A percentile compares a stretch with the other conserved stretches of the same genome.
Conservation (phyloP, 2,113 vertebrate species). For the Chloebia gouldiae region DNA sequence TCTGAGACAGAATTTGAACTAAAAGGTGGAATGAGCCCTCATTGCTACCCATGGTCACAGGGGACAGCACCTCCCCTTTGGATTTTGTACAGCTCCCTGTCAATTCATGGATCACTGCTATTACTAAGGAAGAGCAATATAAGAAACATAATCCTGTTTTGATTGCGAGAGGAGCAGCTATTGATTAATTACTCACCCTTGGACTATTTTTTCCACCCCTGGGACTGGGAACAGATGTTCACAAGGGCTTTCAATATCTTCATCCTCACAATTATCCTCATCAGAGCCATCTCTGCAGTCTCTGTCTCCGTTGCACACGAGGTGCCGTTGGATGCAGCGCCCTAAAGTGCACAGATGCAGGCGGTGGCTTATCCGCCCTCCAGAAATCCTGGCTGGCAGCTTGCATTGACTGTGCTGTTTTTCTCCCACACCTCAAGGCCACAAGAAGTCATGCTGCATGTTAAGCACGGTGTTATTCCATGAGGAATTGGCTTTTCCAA, state of each 20-base stretch:
- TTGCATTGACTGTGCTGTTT: not conserved
- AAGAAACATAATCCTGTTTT: not conserved
- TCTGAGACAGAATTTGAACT: not conserved
- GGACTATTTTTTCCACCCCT: slow-evolving; percentile 74
- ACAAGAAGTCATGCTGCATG: not conserved
- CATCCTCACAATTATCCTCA: slow-evolving; percentile 76
- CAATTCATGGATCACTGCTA: not conserved
- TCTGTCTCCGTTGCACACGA: slow-evolving; percentile 84
- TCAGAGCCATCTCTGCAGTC: slow-evolving; percentile 87
- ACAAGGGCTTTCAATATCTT: slow-evolving; percentile 70
- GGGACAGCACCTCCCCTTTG: not conserved
- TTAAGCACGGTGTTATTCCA: rapidly evolving
- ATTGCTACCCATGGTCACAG: not conserved
- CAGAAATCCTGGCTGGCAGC: not conserved
- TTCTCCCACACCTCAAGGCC: not conserved
- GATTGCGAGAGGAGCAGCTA: not conserved
- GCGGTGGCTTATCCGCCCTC: not conserved
- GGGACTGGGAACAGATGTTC: slow-evolving; percentile 77
- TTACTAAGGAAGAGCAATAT: not conserved
- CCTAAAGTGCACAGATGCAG: slow-evolving; percentile 67
- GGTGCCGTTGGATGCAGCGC: slow-evolving; percentile 84
- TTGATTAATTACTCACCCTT: slow-evolving; percentile 76
- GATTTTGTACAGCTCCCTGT: not conserved
- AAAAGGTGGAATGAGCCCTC: not conserved
- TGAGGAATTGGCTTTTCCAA: not conserved